Conservation (phyloP, 2,888 invertebrate species). For the Entomobrya multifasciata region DNA sequence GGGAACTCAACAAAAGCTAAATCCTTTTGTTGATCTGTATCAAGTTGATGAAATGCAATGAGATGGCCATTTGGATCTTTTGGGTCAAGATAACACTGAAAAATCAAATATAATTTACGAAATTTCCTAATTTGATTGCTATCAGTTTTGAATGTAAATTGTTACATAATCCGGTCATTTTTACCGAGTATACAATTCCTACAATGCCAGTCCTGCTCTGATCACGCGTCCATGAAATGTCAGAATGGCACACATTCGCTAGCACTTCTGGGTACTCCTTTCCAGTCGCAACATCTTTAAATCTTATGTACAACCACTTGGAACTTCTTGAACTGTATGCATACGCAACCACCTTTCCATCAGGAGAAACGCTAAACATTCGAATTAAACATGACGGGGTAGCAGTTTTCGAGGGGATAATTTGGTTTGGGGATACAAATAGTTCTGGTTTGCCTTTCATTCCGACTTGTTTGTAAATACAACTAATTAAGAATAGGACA, state of each 20-base stretch:
- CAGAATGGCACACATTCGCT: slow-evolving; percentile 94
- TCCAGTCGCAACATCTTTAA: slow-evolving; percentile 88
- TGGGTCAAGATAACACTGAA: slow-evolving; percentile 7
- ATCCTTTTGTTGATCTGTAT: slow-evolving; percentile 48
- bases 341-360: slow-evolving; percentile 95
- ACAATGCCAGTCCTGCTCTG: slow-evolving; percentile 81
- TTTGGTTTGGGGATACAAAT: slow-evolving; percentile 95
- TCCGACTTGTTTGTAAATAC: slow-evolving; percentile 92
- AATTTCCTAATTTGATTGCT: too few relatives aligned
- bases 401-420: not conserved
- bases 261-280: slow-evolving; percentile 93
- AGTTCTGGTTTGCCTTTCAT: slow-evolving; percentile 89
- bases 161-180: too few relatives aligned
- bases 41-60: slow-evolving; percentile 48
- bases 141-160: too few relatives aligned
- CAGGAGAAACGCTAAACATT: slow-evolving; percentile 90
- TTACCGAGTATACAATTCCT: slow-evolving; percentile 97
- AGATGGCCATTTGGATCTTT: not conserved
- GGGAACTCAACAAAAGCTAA: slow-evolving; percentile 43
- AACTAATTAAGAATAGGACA: slow-evolving; percentile 84
- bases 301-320: slow-evolving; percentile 96
- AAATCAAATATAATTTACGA: not conserved
- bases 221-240: slow-evolving; percentile 96
- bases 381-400: slow-evolving; percentile 85
- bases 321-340: slow-evolving; percentile 95